Evolutionary conservation across 2,113 vertebrate genomes (phyloP).

Genomic region (Tapirus terrestris): DNA sequence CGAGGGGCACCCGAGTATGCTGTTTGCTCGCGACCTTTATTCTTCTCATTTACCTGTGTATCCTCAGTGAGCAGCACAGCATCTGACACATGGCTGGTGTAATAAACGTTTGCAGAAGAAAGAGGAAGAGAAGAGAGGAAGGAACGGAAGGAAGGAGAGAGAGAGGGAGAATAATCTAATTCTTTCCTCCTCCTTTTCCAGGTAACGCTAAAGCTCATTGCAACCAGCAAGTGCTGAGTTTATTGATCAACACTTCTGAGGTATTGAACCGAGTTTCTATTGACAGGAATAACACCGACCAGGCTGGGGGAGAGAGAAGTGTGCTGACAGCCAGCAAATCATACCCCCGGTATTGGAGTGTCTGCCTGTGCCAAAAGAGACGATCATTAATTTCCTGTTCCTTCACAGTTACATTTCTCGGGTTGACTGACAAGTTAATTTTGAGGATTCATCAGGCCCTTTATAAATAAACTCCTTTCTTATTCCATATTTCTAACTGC

Average conservation of each 20-base stretch:
- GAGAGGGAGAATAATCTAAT: neutral
- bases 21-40: neutral
- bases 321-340: constrained; percentile 73
- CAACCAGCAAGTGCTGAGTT: constrained; percentile 14
- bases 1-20: rapidly evolving
- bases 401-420: constrained; percentile 73
- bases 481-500: constrained; percentile 70
- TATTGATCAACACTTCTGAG: constrained; percentile 70
- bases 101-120: neutral
- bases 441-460: constrained; percentile 74
- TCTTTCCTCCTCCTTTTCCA: neutral
- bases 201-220: constrained; percentile 29
- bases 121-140: neutral
- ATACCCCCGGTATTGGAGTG: neutral
- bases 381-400: constrained; percentile 78
- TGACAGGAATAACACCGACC: constrained; percentile 72
- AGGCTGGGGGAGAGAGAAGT: constrained; percentile 3
- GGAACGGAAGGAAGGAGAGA: neutral
- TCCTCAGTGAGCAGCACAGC: neutral
- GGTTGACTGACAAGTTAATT: constrained; percentile 81
- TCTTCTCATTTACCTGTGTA: neutral
- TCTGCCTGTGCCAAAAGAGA: constrained; percentile 59
- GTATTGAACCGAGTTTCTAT: constrained; percentile 70
- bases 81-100: neutral
- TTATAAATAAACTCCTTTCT: constrained; percentile 78